Conservation (phyloP, 2,888 invertebrate species). For the Tetragnatha montana region DNA sequence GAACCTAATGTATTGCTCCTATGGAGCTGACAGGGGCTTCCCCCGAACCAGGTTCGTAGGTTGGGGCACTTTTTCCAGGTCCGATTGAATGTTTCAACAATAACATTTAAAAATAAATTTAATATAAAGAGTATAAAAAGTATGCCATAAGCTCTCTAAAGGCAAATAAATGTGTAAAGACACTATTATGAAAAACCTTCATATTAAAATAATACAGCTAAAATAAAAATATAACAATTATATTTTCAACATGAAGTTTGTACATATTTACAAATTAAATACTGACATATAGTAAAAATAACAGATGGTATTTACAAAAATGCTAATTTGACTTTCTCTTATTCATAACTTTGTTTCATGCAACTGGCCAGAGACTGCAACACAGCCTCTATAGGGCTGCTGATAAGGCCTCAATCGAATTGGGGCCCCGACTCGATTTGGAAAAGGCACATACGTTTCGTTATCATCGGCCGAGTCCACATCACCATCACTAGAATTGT, state of each 20-base stretch:
- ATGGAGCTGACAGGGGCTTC: too few species aligned
- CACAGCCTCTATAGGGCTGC: slow-evolving; percentile 62
- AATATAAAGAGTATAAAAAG: not conserved
- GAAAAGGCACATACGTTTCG: slow-evolving; percentile 65
- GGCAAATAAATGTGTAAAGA: not conserved
- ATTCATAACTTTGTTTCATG: slow-evolving; percentile 70
- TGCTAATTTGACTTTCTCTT: slow-evolving; percentile 11
- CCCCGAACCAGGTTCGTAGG: too few species aligned
- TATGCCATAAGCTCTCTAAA: not conserved
- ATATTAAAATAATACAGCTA: not conserved
- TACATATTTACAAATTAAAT: slow-evolving; percentile 69
- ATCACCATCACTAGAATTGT: slow-evolving; percentile 88
- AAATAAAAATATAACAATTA: slow-evolving; percentile 41
- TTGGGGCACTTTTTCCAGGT: too few species aligned
- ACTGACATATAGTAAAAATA: slow-evolving; percentile 58
- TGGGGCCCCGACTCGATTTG: slow-evolving; percentile 53
- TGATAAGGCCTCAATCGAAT: slow-evolving; percentile 68
- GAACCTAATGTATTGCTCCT: too few species aligned
- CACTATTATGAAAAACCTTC: not conserved
- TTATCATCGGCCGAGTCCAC: slow-evolving; percentile 72
- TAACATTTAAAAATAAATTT: not conserved
- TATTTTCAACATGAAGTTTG: slow-evolving; percentile 56
- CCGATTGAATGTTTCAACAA: not conserved
- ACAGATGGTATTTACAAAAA: slow-evolving; percentile 23
- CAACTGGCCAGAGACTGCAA: slow-evolving; percentile 61